Conservation (phyloP, 2,797 vertebrate species). For the Arrhamphus sclerolepis region DNA sequence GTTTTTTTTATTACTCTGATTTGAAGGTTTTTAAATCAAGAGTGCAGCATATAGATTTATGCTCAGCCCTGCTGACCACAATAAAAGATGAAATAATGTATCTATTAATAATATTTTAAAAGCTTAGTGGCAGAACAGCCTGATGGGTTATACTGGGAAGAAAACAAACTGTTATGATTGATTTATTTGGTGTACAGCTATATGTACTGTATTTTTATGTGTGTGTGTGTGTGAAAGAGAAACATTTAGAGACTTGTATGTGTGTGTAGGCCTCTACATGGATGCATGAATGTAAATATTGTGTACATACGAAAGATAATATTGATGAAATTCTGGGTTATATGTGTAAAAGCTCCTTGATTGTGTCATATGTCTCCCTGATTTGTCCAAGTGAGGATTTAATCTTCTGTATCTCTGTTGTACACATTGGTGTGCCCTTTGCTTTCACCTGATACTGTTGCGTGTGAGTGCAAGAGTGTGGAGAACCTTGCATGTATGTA, state of each 20-base stretch:
- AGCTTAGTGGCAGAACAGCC: conserved; percentile 26
- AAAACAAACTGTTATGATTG: conserved; percentile 25
- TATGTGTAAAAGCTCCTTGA: conserved; percentile 46
- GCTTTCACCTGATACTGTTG: conserved; percentile 48
- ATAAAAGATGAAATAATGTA: conserved; percentile 34
- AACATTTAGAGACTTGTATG: conserved; percentile 3
- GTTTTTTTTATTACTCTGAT: conserved; percentile 43
- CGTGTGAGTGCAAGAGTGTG: conserved; percentile 31
- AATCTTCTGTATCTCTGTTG: conserved; percentile 60
- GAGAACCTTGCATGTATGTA: conserved; percentile 86
- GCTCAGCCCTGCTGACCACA: conserved; percentile 42
- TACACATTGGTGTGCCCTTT: conserved; percentile 57
- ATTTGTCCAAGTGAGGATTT: conserved; percentile 44
- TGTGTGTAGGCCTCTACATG: conserved; percentile 34
- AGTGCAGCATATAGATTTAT: conserved; percentile 29
- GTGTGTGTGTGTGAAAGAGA: conserved; percentile 28
- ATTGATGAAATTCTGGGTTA: conserved; percentile 57
- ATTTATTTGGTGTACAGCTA: conserved; percentile 44
- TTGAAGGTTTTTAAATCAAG: conserved; percentile 40
- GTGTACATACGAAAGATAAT: conserved; percentile 72
- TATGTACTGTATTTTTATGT: conserved; percentile 55
- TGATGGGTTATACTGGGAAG: conserved; percentile 21
- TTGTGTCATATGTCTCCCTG: conserved; percentile 41
- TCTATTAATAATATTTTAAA: conserved; percentile 34
- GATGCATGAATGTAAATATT: conserved; percentile 69